Conservation (phyloP, 2,113 vertebrate species). For the Chaenocephalus aceratus region DNA sequence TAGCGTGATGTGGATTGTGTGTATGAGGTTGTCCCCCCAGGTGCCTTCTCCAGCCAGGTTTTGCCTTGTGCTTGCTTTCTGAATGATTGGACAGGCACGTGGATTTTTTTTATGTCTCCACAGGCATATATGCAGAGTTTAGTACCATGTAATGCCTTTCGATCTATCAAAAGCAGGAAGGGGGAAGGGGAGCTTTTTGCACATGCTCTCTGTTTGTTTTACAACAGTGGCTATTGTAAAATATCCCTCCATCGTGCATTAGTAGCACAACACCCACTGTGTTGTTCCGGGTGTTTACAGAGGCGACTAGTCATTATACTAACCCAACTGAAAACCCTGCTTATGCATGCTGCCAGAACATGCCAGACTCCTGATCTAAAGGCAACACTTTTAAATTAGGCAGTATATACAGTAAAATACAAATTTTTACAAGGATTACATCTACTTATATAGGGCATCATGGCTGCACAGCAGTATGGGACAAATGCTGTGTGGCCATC, state of each 20-base stretch:
- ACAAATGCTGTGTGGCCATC: background rate
- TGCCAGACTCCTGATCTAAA: background rate
- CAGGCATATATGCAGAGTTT: conserved; percentile 65
- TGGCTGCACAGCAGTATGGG: background rate
- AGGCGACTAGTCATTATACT: conserved; percentile 17
- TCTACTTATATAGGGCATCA: conserved; percentile 2
- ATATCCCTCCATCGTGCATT: conserved; percentile 41
- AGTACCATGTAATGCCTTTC: conserved; percentile 68
- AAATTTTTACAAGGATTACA: background rate
- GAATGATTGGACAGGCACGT: conserved; percentile 65
- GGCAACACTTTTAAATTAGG: background rate
- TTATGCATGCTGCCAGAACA: conserved; percentile 2
- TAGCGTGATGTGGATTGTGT: conserved; percentile 34
- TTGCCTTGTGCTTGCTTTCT: conserved; percentile 39
- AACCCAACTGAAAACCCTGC: background rate
- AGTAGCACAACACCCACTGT: conserved; percentile 43
- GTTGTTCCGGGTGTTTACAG: conserved; percentile 16
- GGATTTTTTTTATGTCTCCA: conserved; percentile 54
- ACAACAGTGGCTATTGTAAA: conserved; percentile 51
- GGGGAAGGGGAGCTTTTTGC: conserved; percentile 30
- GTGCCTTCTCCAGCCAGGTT: conserved; percentile 52
- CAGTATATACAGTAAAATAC: background rate
- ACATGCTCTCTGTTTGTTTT: conserved; percentile 59
- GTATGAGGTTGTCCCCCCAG: conserved; percentile 46
- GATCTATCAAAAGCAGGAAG: conserved; percentile 62